A percentile compares a stretch with the other conserved stretches of the same genome.
Conservation (phyloP, 2,797 vertebrate species). For the Balearica regulorum region DNA sequence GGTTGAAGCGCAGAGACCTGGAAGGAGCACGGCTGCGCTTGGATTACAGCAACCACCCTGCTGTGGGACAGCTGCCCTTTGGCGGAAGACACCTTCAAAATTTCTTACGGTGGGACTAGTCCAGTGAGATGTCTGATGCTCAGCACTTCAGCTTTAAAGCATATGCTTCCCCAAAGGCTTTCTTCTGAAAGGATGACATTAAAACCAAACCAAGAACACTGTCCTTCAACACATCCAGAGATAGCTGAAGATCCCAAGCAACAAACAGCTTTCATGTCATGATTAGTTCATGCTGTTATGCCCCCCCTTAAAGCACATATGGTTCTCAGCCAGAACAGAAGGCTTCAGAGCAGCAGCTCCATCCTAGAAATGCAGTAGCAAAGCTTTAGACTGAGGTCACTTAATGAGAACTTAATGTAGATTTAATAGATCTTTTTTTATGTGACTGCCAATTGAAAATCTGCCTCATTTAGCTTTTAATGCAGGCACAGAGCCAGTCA, state of each 20-base stretch:
- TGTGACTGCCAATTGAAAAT: slow-evolving; percentile 12
- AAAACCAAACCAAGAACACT: neutral
- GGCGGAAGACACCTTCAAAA: neutral
- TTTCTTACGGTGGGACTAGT: neutral
- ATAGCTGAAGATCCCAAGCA: neutral
- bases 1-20: neutral
- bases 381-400: neutral
- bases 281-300: slow-evolving; percentile 5
- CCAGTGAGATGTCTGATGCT: neutral
- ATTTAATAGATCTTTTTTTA: slow-evolving; percentile 21
- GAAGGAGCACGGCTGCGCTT: neutral
- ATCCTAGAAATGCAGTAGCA: neutral
- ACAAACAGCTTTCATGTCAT: slow-evolving; percentile 2
- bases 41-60: neutral
- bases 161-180: neutral
- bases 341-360: slow-evolving; percentile 17
- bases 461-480: slow-evolving; percentile 8
- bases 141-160: neutral
- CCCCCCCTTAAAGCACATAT: slow-evolving; percentile 7
- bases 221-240: neutral
- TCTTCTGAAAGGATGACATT: neutral
- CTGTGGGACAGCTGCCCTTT: neutral
- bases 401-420: slow-evolving; percentile 49
- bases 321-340: slow-evolving; percentile 22
- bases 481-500: neutral